Evolutionary conservation across 1,140 invertebrate species (phyloP).

Genomic region (Bicyclus anynana): DNA sequence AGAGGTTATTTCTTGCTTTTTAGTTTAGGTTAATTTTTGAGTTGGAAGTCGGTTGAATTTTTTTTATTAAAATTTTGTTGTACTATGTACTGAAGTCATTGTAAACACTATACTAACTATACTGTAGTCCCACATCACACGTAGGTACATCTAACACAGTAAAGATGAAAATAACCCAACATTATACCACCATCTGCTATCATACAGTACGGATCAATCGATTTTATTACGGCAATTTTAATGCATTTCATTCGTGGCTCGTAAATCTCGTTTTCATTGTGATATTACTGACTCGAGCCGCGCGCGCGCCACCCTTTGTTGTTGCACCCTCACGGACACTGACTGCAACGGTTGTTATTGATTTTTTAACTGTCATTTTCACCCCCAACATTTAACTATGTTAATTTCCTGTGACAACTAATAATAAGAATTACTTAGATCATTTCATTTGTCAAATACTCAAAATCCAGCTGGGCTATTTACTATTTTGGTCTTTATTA

Average conservation of each 20-base stretch:
- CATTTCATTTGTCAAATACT: not conserved
- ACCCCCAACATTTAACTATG: slow-evolving; percentile 11
- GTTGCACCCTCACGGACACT: slow-evolving; percentile 54
- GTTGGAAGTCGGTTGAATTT: no score
- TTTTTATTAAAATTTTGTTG: no score
- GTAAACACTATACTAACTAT: no score
- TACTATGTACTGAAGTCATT: no score
- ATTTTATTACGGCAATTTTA: slow-evolving; percentile 23
- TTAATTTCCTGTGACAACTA: slow-evolving; percentile 12
- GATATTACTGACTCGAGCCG: slow-evolving; percentile 22
- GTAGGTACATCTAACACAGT: no score
- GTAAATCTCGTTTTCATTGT: slow-evolving; percentile 25
- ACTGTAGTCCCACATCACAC: no score
- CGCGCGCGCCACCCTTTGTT: slow-evolving; percentile 62
- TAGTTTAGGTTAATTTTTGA: no score
- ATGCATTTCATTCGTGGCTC: slow-evolving; percentile 17
- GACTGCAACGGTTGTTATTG: slow-evolving; percentile 67
- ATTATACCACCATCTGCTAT: no score
- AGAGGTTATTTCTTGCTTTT: no score
- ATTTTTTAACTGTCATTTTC: slow-evolving; percentile 71
- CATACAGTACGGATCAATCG: slow-evolving; percentile 13
- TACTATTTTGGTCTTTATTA: no score
- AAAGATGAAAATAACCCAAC: no score
- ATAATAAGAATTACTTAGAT: not conserved
- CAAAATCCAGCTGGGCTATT: no score